A percentile compares a stretch with the other conserved stretches of the same genome.
phyloP scores from a whole-genome alignment of 2,888 invertebrate species.

The Punctoribates punctum region DNA sequence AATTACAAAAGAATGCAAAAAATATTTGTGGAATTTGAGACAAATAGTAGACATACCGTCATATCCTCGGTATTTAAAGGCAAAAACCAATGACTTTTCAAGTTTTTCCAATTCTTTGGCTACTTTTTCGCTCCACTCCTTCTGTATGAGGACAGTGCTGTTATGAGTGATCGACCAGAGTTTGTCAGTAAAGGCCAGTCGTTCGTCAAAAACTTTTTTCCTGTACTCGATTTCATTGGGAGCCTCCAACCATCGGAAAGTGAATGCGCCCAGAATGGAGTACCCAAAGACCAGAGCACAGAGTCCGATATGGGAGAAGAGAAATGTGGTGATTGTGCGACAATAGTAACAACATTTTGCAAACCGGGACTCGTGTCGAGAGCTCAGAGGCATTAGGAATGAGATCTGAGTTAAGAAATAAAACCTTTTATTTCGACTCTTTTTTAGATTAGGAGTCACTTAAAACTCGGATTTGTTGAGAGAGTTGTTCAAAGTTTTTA shows the following conservation, averaged over 20 bases:
- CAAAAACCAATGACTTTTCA: slow-evolving; percentile 63
- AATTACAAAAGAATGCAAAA: background rate
- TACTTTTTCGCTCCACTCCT: slow-evolving; percentile 75
- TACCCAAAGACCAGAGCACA: slow-evolving; percentile 83
- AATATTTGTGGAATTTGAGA: background rate
- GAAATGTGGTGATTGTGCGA: slow-evolving; percentile 76
- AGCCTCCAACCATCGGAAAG: slow-evolving; percentile 65
- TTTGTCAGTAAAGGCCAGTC: slow-evolving; percentile 42
- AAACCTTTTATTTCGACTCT: background rate
- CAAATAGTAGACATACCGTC: slow-evolving; percentile 63
- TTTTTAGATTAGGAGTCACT: background rate
- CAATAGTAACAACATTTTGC: slow-evolving; percentile 64
- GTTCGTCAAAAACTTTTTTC: slow-evolving; percentile 41
- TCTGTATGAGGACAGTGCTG: slow-evolving; percentile 62
- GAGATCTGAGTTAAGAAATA: background rate
- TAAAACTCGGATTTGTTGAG: background rate
- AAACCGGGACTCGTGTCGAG: slow-evolving; percentile 50
- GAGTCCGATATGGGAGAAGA: slow-evolving; percentile 81
- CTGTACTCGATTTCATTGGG: slow-evolving; percentile 44
- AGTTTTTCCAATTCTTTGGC: slow-evolving; percentile 58
- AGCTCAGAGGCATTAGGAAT: background rate
- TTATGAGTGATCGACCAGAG: slow-evolving; percentile 52
- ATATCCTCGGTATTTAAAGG: slow-evolving; percentile 85
- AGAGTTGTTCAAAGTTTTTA: background rate
- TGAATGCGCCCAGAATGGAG: slow-evolving; percentile 81